Percentiles rank a stretch among this genome's conserved stretches.
phyloP scores from a whole-genome alignment of 2,113 vertebrate species.

The Nycticorax nycticorax region DNA sequence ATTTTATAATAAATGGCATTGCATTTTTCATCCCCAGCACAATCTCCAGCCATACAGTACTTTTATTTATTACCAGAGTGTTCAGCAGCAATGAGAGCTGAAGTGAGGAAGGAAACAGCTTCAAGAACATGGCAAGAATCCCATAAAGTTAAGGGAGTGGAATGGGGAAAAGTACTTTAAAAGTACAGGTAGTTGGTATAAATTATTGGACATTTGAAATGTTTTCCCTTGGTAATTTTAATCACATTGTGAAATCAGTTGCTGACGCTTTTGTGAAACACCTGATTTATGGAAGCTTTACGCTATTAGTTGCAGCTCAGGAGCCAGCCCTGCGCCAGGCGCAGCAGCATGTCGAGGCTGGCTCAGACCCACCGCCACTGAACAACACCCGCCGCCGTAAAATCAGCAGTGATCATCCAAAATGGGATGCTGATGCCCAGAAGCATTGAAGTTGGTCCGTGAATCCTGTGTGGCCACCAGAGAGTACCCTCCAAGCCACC shows the following conservation, averaged over 20 bases:
- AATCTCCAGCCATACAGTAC: not conserved
- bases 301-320: not conserved
- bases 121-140: slow-evolving; percentile 30
- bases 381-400: not conserved
- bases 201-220: slow-evolving; percentile 37
- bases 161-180: slow-evolving; percentile 18
- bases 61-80: slow-evolving; percentile 7
- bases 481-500: not conserved
- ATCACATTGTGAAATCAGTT: slow-evolving; percentile 46
- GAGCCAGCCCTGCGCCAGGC: not conserved
- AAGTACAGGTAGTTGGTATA: slow-evolving; percentile 30
- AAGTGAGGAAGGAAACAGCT: not conserved
- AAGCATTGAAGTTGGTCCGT: not conserved
- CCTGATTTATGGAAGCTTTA: slow-evolving; percentile 49
- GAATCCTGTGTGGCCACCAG: not conserved
- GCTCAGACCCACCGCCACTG: not conserved
- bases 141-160: not conserved
- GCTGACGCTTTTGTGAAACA: slow-evolving; percentile 16
- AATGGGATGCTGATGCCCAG: not conserved
- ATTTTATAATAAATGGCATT: slow-evolving; percentile 12
- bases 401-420: not conserved
- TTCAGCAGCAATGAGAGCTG: not conserved
- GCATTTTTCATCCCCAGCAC: not conserved
- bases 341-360: not conserved
- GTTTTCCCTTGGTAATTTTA: slow-evolving; percentile 53